These are phyloP conservation scores for Typhlomys cinereus DNA, from an alignment of 2,113 vertebrate species.

Conservation along the genomic window DNA sequence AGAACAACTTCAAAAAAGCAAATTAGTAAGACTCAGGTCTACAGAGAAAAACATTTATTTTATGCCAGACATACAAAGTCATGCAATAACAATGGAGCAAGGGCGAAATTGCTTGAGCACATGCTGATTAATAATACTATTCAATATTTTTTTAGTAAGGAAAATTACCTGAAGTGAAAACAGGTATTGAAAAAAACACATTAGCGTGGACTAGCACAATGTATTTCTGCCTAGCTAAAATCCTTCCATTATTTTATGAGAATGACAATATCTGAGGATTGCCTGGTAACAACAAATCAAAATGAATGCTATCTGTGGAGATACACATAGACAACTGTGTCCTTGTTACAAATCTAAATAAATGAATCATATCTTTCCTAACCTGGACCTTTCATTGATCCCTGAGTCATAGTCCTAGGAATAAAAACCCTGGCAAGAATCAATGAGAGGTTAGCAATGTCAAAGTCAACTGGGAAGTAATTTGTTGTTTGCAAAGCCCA, in stretches of 20 bases:
- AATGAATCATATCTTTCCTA: not conserved
- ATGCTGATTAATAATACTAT: not conserved
- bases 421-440: conserved; percentile 49
- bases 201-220: not conserved
- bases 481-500: conserved; percentile 65
- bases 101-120: not conserved
- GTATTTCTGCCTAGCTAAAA: not conserved
- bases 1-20: not conserved
- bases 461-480: conserved; percentile 65
- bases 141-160: not conserved
- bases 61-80: not conserved
- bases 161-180: not conserved
- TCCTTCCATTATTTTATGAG: not conserved
- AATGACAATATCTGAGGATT: not conserved
- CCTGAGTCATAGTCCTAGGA: not conserved
- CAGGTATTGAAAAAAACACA: not conserved
- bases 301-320: not conserved
- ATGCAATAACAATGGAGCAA: not conserved
- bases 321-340: not conserved
- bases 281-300: not conserved
- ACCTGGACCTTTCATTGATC: not conserved
- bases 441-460: conserved; percentile 42
- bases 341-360: not conserved
- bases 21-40: not conserved
- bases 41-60: conserved; percentile 16